Percentiles rank a stretch among this genome's conserved stretches.
These are phyloP conservation scores for Patella vulgata DNA, from an alignment of 1,140 invertebrate species.

Conservation along the genomic window DNA sequence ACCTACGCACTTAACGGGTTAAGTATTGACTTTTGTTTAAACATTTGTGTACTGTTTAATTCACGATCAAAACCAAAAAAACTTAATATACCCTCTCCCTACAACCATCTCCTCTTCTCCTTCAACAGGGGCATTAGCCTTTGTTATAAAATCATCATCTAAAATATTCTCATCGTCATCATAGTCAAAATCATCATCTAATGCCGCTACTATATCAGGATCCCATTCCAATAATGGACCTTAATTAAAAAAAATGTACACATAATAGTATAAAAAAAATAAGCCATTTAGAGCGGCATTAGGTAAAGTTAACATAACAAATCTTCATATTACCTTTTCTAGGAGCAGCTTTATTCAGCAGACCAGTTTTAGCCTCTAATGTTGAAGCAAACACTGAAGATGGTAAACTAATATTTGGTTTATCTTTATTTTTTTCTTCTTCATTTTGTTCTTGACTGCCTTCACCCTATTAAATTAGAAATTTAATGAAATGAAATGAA, in stretches of 20 bases:
- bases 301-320: background rate
- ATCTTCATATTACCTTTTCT: constrained; percentile 68
- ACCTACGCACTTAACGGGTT: too few relatives aligned
- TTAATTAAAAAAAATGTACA: constrained; percentile 44
- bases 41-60: too few relatives aligned
- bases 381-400: constrained; percentile 91
- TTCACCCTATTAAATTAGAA: too few relatives aligned
- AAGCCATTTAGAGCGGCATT: background rate
- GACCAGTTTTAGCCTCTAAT: constrained; percentile 86
- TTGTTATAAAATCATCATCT: constrained; percentile 90
- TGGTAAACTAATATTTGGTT: constrained; percentile 75
- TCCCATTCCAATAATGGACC: constrained; percentile 86
- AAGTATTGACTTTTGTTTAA: too few relatives aligned
- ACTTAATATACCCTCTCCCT: too few relatives aligned
- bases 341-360: constrained; percentile 88
- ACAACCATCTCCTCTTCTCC: constrained; percentile 8
- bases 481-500: too few relatives aligned
- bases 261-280: background rate
- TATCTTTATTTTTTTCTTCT: constrained; percentile 9
- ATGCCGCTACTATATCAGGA: constrained; percentile 90
- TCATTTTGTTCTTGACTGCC: background rate
- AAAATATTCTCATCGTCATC: constrained; percentile 84
- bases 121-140: constrained; percentile 69
- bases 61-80: too few relatives aligned
- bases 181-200: constrained; percentile 93